These are phyloP conservation scores for Streblospio benedicti DNA, from an alignment of 1,140 invertebrate genomes.

Conservation along the genomic window DNA sequence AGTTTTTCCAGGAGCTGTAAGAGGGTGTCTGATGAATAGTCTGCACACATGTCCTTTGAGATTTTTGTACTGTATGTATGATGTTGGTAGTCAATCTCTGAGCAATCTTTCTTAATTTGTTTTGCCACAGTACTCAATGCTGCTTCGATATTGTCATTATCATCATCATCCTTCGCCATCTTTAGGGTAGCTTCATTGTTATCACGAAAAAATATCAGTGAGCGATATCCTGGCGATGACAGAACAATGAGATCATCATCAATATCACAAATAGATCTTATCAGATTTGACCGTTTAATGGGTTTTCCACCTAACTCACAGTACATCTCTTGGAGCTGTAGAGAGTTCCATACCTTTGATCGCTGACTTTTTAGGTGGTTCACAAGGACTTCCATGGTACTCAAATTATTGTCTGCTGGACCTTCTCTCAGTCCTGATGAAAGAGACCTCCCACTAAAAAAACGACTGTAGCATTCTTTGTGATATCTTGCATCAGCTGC, in stretches of 20 bases:
- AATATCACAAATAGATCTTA: background rate
- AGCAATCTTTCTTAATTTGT: no score
- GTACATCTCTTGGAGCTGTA: slow-evolving; percentile 5
- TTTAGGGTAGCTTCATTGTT: background rate
- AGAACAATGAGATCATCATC: slow-evolving; percentile 9
- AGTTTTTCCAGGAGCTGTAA: background rate
- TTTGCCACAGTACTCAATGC: no score
- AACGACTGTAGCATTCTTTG: no score
- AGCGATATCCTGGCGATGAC: background rate
- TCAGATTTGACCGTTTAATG: background rate
- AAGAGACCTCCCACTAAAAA: no score
- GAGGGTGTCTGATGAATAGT: background rate
- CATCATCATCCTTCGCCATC: no score
- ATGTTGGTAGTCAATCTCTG: slow-evolving; percentile 1
- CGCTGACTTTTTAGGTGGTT: no score
- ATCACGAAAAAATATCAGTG: slow-evolving; percentile 10
- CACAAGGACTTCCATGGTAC: no score
- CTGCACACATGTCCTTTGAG: background rate
- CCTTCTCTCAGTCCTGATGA: no score
- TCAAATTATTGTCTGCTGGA: no score
- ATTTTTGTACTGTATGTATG: background rate
- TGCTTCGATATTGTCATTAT: no score
- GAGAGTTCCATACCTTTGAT: slow-evolving; percentile 17
- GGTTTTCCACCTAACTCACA: background rate
- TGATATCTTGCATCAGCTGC: no score